Evolutionary conservation across 2,113 vertebrate species (phyloP).

Genomic region (Callocephalon fimbriatum): DNA sequence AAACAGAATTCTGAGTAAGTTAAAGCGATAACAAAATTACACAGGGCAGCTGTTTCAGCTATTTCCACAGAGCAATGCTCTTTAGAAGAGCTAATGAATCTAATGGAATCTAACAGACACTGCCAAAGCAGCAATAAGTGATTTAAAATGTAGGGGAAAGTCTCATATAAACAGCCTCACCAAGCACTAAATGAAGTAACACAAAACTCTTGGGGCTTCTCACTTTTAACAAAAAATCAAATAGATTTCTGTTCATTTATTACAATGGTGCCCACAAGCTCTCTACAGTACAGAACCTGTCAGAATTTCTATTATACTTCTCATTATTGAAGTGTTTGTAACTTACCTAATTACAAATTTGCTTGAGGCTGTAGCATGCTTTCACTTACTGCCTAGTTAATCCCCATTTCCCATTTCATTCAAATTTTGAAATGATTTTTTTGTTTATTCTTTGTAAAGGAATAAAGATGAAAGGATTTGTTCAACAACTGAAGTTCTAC

Average conservation of each 20-base stretch:
- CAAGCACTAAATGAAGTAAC: constrained; percentile 45
- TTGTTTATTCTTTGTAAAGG: constrained; percentile 1
- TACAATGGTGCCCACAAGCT: constrained; percentile 6
- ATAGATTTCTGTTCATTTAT: constrained; percentile 46
- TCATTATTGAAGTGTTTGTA: constrained; percentile 42
- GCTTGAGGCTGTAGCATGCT: neutral
- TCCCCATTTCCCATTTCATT: neutral
- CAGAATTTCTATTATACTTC: constrained; percentile 30
- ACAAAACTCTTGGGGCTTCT: constrained; percentile 10
- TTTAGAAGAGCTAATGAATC: constrained; percentile 72
- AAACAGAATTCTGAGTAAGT: constrained; percentile 68
- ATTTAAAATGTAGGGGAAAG: constrained; percentile 64
- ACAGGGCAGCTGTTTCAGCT: constrained; percentile 66
- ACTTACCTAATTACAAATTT: constrained; percentile 37
- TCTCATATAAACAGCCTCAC: constrained; percentile 46
- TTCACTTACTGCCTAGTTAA: constrained; percentile 28
- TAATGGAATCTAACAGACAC: constrained; percentile 65
- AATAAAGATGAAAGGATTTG: neutral
- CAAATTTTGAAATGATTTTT: neutral
- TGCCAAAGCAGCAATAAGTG: constrained; percentile 63
- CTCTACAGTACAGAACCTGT: constrained; percentile 6
- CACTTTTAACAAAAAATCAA: constrained; percentile 53
- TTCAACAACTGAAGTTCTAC: neutral
- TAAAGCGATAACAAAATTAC: constrained; percentile 72
- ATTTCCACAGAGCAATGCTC: constrained; percentile 45